Conservation (phyloP, 2,888 invertebrate species). For the Andrena trimmerana region DNA sequence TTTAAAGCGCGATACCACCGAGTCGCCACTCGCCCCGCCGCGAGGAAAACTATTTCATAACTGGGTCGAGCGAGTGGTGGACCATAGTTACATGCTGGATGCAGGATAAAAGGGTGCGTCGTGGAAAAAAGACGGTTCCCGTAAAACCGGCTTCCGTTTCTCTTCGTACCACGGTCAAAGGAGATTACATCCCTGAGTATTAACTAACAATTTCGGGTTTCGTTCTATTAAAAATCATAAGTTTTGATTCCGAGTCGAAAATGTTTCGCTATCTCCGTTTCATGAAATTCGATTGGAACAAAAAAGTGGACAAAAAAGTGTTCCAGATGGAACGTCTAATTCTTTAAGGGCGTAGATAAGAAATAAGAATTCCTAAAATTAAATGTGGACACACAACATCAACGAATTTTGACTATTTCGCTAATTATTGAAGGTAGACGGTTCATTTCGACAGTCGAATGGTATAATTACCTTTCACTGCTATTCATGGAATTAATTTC, state of each 20-base stretch:
- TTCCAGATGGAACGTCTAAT: background rate
- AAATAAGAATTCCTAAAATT: background rate
- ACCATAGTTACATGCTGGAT: conserved; percentile 36
- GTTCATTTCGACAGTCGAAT: background rate
- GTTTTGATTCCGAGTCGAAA: background rate
- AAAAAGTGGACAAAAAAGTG: background rate
- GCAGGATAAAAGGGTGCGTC: conserved; percentile 37
- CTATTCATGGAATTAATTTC: background rate
- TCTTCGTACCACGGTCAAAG: background rate
- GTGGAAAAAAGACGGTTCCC: conserved; percentile 38
- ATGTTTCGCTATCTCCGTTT: background rate
- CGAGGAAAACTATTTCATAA: conserved; percentile 76
- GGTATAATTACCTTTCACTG: background rate
- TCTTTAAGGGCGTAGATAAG: background rate
- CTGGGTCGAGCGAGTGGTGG: conserved; percentile 72
- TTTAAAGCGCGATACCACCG: conserved; percentile 78
- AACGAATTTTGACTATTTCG: background rate
- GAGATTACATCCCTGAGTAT: conserved; percentile 4
- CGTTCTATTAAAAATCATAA: background rate
- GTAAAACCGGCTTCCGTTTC: conserved; percentile 12
- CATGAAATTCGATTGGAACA: background rate
- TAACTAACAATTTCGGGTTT: background rate
- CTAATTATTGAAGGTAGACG: background rate
- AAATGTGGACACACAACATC: background rate
- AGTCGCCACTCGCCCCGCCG: conserved; percentile 66